Evolutionary conservation across 2,113 vertebrate genomes (phyloP).

Genomic region (Azemiops feae): DNA sequence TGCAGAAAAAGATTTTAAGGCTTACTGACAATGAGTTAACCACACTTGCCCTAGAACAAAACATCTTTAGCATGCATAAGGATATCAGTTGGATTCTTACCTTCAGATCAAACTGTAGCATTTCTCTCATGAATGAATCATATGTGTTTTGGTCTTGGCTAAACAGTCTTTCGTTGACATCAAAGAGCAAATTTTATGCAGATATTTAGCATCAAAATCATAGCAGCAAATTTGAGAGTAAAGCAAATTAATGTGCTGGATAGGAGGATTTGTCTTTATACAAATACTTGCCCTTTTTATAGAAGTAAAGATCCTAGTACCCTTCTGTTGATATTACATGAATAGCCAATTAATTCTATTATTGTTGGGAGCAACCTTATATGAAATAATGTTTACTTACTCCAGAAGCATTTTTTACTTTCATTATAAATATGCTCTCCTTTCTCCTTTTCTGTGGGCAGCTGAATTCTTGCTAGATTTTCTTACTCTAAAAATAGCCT

Average conservation of each 20-base stretch:
- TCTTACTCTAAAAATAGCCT: slow-evolving; percentile 47
- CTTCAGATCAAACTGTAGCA: neutral
- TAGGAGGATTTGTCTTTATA: neutral
- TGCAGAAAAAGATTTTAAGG: neutral
- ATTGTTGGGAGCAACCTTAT: slow-evolving; percentile 43
- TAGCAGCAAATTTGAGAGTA: neutral
- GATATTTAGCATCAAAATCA: neutral
- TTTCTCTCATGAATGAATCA: neutral
- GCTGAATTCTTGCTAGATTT: slow-evolving; percentile 46
- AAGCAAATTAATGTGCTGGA: neutral
- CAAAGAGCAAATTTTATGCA: neutral
- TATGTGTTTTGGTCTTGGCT: neutral
- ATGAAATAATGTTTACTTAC: slow-evolving; percentile 47
- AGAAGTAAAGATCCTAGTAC: slow-evolving; percentile 34
- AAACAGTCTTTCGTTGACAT: neutral
- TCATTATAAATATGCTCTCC: slow-evolving; percentile 58
- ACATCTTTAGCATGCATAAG: neutral
- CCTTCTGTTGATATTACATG: neutral
- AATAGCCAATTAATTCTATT: neutral
- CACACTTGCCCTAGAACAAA: neutral
- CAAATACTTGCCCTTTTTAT: slow-evolving; percentile 13
- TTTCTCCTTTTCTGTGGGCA: slow-evolving; percentile 46
- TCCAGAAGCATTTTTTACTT: slow-evolving; percentile 50
- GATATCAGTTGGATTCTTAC: neutral
- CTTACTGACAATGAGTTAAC: neutral